Conservation (phyloP, 2,113 vertebrate species). For the Toxotes chatareus region DNA sequence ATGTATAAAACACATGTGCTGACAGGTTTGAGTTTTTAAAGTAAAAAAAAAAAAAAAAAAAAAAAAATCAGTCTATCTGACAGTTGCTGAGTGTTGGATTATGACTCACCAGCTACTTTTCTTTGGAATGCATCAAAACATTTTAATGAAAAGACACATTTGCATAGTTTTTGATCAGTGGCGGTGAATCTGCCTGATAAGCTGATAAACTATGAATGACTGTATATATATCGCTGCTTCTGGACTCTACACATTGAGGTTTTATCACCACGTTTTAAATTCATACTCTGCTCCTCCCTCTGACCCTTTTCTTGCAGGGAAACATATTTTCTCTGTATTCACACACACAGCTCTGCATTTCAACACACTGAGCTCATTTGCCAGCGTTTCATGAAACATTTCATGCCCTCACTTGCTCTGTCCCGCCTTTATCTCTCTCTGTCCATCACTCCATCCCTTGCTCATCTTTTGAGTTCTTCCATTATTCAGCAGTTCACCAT, state of each 20-base stretch:
- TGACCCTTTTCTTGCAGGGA: background rate
- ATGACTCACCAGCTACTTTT: too few species aligned
- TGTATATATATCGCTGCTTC: background rate
- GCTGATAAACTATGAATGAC: background rate
- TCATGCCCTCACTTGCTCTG: background rate
- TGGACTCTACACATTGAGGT: background rate
- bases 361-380: constrained; percentile 20
- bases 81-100: too few species aligned
- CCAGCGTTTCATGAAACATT: constrained; percentile 6
- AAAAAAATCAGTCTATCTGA: too few species aligned
- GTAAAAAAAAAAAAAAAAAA: too few species aligned
- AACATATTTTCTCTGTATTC: constrained; percentile 9
- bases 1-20: too few species aligned
- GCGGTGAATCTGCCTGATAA: background rate
- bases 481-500: constrained; percentile 62
- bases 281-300: background rate
- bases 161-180: background rate
- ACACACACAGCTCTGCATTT: background rate
- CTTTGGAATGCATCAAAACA: too few species aligned
- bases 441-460: constrained; percentile 35
- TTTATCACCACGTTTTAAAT: background rate
- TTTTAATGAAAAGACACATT: too few species aligned
- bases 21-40: too few species aligned
- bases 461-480: constrained; percentile 20
- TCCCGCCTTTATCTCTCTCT: constrained; percentile 18